Conservation (phyloP, 2,113 vertebrate species). For the Maylandia zebra region DNA sequence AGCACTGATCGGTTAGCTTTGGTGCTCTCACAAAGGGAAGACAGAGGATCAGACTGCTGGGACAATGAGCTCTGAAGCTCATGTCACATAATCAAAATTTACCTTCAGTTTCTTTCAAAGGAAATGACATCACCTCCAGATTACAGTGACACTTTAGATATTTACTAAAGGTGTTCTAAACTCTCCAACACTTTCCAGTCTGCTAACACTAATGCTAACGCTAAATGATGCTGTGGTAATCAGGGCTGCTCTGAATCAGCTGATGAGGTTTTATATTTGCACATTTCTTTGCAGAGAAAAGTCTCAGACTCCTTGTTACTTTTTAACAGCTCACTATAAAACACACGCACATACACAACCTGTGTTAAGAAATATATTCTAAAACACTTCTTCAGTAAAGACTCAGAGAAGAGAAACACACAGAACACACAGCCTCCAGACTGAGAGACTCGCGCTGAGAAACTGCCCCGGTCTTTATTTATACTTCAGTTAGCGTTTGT, state of each 20-base stretch:
- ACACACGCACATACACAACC: background rate
- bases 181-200: background rate
- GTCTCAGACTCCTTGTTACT: rapidly evolving
- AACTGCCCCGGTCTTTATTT: no score
- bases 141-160: background rate
- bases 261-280: background rate
- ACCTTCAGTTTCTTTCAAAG: background rate
- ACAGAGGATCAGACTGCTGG: background rate
- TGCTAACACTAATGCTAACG: background rate
- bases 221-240: background rate
- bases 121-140: background rate
- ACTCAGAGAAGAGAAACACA: no score
- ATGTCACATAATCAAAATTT: background rate
- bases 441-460: no score
- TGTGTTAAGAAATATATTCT: background rate
- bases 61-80: background rate
- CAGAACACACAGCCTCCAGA: no score
- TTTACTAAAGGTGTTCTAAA: background rate
- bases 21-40: background rate
- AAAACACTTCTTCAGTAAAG: no score
- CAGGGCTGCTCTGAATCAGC: background rate
- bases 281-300: background rate
- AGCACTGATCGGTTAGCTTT: background rate
- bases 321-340: background rate
- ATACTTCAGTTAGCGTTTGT: no score